Conservation (phyloP, 2,888 invertebrate genomes). For the Ormyrus rosae region DNA sequence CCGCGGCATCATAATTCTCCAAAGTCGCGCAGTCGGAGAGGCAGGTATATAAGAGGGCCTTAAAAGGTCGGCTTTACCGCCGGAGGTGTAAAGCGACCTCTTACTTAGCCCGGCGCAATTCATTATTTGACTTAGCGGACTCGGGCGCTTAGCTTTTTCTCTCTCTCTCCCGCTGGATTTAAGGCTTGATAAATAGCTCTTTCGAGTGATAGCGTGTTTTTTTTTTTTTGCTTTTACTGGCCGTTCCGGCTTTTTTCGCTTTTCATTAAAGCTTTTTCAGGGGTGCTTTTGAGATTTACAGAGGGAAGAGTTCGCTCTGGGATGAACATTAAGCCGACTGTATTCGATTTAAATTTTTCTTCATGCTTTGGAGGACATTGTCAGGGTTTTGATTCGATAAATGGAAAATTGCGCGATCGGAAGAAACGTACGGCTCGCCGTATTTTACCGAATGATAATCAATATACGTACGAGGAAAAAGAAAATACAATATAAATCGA, state of each 20-base stretch:
- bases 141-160: conserved; percentile 14
- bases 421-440: neutral
- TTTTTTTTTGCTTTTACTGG: neutral
- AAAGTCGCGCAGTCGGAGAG: neutral
- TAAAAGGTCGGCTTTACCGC: neutral
- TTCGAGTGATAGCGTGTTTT: neutral
- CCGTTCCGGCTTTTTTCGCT: neutral
- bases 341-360: no score
- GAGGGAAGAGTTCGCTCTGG: neutral
- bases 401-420: neutral
- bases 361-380: no score
- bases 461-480: neutral
- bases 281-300: neutral
- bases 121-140: conserved; percentile 34
- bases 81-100: neutral
- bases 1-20: conserved; percentile 17
- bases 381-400: no score
- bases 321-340: no score
- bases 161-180: neutral
- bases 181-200: conserved; percentile 24
- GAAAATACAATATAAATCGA: conserved; percentile 16
- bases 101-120: conserved; percentile 1
- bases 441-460: neutral
- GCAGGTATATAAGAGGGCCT: neutral
- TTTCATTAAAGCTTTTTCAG: neutral